Percentiles rank a stretch among this genome's conserved stretches.
phyloP scores from a whole-genome alignment of 2,113 vertebrate species.

The Setophaga coronata region DNA sequence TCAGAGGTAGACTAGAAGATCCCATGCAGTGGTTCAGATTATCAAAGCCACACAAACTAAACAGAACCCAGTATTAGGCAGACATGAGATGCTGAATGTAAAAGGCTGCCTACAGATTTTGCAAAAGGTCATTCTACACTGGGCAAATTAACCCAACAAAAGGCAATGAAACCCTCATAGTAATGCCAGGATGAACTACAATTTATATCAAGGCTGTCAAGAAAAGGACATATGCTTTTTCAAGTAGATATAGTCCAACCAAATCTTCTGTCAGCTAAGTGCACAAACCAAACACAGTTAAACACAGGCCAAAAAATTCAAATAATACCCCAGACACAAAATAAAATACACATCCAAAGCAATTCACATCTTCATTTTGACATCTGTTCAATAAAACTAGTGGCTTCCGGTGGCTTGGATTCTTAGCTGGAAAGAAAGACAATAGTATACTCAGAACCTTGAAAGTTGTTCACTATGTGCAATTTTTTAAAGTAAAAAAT shows the following conservation, averaged over 20 bases:
- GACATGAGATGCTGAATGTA: background rate
- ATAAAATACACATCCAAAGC: background rate
- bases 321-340: background rate
- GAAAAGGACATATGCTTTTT: background rate
- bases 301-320: background rate
- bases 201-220: background rate
- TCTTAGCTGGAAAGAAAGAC: background rate
- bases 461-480: background rate
- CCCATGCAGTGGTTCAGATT: background rate
- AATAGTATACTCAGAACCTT: background rate
- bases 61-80: background rate
- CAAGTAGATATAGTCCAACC: background rate
- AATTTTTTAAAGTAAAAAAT: background rate
- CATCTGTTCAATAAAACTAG: background rate
- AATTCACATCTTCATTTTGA: background rate
- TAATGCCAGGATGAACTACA: background rate
- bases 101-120: background rate
- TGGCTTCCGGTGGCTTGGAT: background rate
- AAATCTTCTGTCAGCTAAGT: background rate
- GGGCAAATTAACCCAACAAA: background rate
- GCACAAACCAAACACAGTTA: background rate
- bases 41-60: background rate
- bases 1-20: background rate
- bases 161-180: background rate
- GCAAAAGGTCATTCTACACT: background rate